phyloP scores from a whole-genome alignment of 2,113 vertebrate species.

The Sciurus niger region DNA sequence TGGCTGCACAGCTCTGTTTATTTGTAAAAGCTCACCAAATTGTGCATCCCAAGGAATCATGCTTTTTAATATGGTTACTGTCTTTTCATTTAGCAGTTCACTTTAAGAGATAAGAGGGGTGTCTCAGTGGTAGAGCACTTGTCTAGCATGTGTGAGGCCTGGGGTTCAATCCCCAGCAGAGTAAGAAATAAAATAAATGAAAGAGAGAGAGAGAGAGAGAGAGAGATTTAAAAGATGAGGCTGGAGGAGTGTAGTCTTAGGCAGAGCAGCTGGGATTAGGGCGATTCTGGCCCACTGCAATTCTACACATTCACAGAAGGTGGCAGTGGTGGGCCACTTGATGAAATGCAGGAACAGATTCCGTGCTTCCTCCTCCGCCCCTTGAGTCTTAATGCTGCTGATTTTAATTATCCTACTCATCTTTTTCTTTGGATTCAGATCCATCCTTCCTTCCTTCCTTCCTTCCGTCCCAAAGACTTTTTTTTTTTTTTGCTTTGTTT shows the following conservation, averaged over 20 bases:
- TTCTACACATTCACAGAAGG: background rate
- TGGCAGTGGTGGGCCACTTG: background rate
- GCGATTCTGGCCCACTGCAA: background rate
- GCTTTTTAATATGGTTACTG: background rate
- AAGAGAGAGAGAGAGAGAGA: no score
- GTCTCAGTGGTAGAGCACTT: background rate
- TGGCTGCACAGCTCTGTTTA: background rate
- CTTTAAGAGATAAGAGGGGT: background rate
- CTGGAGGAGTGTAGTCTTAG: background rate
- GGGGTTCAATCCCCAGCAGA: background rate
- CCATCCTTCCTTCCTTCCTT: background rate
- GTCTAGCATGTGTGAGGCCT: no score
- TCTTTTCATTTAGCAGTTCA: background rate
- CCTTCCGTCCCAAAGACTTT: background rate
- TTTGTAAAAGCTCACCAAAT: background rate
- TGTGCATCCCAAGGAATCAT: no score
- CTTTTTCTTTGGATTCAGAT: background rate
- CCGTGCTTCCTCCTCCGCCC: background rate
- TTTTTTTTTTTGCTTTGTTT: background rate
- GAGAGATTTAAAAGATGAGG: background rate
- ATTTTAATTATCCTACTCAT: background rate
- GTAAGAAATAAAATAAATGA: no score
- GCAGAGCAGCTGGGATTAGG: no score
- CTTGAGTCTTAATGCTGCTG: background rate
- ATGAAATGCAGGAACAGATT: fast-evolving